Evolutionary conservation across 2,797 vertebrate species (phyloP).

Genomic region (Eulemur mongoz): DNA sequence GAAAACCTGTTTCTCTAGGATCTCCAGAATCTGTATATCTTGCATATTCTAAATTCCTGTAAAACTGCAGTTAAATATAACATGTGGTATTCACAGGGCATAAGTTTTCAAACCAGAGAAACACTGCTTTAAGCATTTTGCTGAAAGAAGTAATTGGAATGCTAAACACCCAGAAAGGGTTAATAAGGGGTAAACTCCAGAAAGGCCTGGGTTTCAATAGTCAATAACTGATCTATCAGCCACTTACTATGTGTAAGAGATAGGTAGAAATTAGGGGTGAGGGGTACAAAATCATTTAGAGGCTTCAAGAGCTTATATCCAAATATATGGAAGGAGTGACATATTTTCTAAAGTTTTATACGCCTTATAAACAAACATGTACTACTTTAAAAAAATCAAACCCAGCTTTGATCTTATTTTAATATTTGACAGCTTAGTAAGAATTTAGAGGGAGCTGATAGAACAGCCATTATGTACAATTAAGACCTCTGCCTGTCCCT

Average conservation of each 20-base stretch:
- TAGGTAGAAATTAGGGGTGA: background rate
- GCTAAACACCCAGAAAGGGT: background rate
- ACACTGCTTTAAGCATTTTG: background rate
- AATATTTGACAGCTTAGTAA: background rate
- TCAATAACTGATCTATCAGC: rapidly evolving
- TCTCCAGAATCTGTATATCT: background rate
- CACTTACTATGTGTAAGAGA: rapidly evolving
- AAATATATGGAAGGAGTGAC: background rate
- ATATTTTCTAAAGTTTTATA: background rate
- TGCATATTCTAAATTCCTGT: background rate
- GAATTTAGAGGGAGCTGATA: background rate
- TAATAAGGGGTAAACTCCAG: background rate
- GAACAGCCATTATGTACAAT: background rate
- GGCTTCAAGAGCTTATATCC: background rate
- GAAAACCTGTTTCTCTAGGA: background rate
- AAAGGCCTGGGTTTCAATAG: background rate
- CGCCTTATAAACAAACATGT: background rate
- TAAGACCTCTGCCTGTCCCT: background rate
- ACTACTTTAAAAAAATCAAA: background rate
- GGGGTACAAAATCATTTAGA: background rate
- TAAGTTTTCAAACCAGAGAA: background rate
- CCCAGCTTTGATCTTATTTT: background rate
- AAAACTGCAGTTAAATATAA: background rate
- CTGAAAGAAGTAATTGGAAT: background rate
- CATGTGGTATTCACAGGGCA: background rate